Percentiles rank a stretch among this genome's conserved stretches.
phyloP scores from a whole-genome alignment of 2,113 vertebrate genomes.

The Calyptomena viridis region DNA sequence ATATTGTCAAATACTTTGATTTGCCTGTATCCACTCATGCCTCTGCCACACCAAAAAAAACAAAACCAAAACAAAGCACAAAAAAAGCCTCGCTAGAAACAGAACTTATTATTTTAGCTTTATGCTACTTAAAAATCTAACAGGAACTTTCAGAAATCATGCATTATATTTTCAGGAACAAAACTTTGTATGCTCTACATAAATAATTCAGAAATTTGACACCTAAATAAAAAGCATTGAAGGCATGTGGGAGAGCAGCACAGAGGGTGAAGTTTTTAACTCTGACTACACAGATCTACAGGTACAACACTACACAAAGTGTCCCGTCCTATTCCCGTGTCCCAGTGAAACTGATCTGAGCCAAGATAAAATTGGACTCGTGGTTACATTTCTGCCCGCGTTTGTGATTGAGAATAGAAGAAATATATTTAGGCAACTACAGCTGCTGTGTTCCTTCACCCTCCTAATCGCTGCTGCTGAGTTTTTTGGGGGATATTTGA shows the following conservation, averaged over 20 bases:
- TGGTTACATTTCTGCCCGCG: fast-evolving
- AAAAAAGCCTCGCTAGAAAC: neutral
- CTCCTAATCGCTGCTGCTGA: neutral
- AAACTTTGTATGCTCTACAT: neutral
- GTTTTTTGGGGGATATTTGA: neutral
- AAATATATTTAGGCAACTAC: neutral
- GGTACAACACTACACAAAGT: no score
- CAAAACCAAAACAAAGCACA: no score
- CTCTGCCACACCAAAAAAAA: neutral
- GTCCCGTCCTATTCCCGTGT: fast-evolving
- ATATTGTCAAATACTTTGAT: neutral
- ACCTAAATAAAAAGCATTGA: neutral
- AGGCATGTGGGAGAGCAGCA: neutral
- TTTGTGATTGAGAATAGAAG: neutral
- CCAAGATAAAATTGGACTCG: no score
- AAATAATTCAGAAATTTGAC: neutral
- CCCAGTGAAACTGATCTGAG: neutral
- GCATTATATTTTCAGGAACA: neutral
- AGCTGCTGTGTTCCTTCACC: neutral
- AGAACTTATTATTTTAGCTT: neutral
- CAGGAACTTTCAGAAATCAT: neutral
- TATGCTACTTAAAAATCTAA: neutral
- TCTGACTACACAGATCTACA: neutral
- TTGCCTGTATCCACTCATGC: neutral
- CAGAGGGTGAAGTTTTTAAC: neutral